Conservation (phyloP, 2,888 invertebrate species). For the Mythimna ferrago region DNA sequence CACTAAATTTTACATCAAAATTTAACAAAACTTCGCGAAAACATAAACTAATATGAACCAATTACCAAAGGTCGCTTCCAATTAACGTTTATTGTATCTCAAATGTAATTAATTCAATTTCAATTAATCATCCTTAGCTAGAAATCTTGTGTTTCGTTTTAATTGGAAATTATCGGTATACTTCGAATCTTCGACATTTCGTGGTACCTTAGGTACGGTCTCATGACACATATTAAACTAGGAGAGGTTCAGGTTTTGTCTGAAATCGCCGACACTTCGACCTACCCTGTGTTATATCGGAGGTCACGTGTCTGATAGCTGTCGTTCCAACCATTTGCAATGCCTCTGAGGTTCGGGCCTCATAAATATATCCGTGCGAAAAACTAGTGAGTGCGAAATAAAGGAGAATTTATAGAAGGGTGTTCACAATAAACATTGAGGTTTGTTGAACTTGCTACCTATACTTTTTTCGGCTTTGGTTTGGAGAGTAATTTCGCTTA, state of each 20-base stretch:
- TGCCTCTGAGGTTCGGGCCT: slow-evolving; percentile 26
- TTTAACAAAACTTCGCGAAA: neutral
- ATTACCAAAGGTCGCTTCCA: slow-evolving; percentile 20
- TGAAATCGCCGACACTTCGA: slow-evolving; percentile 67
- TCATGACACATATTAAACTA: slow-evolving; percentile 68
- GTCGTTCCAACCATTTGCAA: slow-evolving; percentile 38
- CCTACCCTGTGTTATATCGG: slow-evolving; percentile 53
- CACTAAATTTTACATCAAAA: neutral
- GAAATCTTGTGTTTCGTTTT: slow-evolving; percentile 9
- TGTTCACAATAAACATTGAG: slow-evolving; percentile 13
- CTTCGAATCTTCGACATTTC: slow-evolving; percentile 47
- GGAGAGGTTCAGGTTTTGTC: slow-evolving; percentile 70
- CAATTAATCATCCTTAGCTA: slow-evolving; percentile 17
- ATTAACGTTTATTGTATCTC: slow-evolving; percentile 28
- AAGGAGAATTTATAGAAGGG: slow-evolving; percentile 32
- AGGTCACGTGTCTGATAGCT: slow-evolving; percentile 64
- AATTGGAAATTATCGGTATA: slow-evolving; percentile 22
- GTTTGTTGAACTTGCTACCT: neutral
- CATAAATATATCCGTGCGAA: slow-evolving; percentile 51
- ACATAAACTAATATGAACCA: slow-evolving; percentile 2
- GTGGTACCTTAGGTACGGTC: slow-evolving; percentile 56
- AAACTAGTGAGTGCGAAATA: slow-evolving; percentile 28
- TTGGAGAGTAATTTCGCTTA: neutral
- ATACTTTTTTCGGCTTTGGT: neutral
- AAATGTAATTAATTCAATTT: slow-evolving; percentile 35